A percentile compares a stretch with the other conserved stretches of the same genome.
Evolutionary conservation across 2,113 vertebrate genomes (phyloP).

Genomic region (Recurvirostra avosetta): DNA sequence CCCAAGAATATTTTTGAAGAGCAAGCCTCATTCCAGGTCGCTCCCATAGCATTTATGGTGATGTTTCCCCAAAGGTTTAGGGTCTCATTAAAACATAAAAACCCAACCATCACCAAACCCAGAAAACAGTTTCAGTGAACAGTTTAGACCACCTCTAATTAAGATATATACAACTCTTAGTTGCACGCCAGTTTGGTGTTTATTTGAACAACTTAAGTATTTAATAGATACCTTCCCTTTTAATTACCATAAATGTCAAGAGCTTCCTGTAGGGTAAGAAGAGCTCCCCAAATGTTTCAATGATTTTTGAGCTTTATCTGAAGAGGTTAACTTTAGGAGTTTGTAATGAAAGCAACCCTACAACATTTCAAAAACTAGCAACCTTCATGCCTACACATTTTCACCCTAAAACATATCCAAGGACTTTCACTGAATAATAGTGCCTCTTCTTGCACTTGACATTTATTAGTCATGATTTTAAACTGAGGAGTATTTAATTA

Average conservation of each 20-base stretch:
- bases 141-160: background rate
- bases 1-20: background rate
- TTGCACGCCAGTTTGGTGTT: background rate
- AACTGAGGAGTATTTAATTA: constrained; percentile 67
- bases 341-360: background rate
- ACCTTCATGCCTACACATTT: background rate
- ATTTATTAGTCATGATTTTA: constrained; percentile 63
- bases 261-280: constrained; percentile 37
- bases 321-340: constrained; percentile 52
- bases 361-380: background rate
- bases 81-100: background rate
- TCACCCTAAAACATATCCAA: constrained; percentile 10
- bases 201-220: constrained; percentile 30
- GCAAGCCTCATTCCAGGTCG: background rate
- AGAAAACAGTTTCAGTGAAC: background rate
- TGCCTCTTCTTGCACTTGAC: constrained; percentile 62
- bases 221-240: constrained; percentile 54
- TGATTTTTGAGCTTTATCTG: constrained; percentile 47
- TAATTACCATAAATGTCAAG: constrained; percentile 69
- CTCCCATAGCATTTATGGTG: background rate
- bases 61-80: background rate
- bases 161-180: background rate
- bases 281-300: constrained; percentile 52
- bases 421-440: constrained; percentile 21
- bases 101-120: background rate